A percentile compares a stretch with the other conserved stretches of the same genome.
These are phyloP conservation scores for Cerceris ruficornis DNA, from an alignment of 2,888 invertebrate species.

Conservation along the genomic window DNA sequence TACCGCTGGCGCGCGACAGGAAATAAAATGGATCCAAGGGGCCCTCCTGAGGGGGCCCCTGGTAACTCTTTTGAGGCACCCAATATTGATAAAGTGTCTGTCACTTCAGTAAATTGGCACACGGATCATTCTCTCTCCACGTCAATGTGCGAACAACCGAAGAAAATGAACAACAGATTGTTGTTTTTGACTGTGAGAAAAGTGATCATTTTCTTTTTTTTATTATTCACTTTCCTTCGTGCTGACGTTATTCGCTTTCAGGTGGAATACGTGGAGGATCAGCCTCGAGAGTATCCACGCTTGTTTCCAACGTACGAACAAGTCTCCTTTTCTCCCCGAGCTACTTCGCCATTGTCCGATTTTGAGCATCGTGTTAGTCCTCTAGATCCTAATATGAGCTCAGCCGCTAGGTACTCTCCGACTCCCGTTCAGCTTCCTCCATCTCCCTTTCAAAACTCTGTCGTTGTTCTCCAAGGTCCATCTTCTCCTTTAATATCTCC, in stretches of 20 bases:
- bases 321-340: constrained; percentile 76
- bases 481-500: constrained; percentile 77
- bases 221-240: background rate
- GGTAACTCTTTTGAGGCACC: constrained; percentile 74
- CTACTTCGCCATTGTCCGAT: constrained; percentile 78
- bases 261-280: constrained; percentile 80
- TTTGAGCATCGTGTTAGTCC: constrained; percentile 80
- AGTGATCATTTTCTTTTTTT: background rate
- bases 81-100: constrained; percentile 73
- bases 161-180: constrained; percentile 75
- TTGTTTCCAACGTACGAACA: constrained; percentile 78
- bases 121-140: constrained; percentile 68
- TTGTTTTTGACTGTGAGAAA: constrained; percentile 77
- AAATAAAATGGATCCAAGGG: constrained; percentile 78
- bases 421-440: constrained; percentile 79
- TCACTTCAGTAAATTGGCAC: constrained; percentile 71
- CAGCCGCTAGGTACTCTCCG: constrained; percentile 85
- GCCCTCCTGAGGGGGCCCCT: constrained; percentile 82
- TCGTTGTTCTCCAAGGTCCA: constrained; percentile 77
- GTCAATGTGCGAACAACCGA: constrained; percentile 69
- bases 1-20: constrained; percentile 49
- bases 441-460: constrained; percentile 78
- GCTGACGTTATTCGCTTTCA: constrained; percentile 43
- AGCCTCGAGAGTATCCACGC: constrained; percentile 75
- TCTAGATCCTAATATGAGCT: constrained; percentile 83